Evolutionary conservation across 2,888 invertebrate species (phyloP).

Genomic region (Drosophila recens): DNA sequence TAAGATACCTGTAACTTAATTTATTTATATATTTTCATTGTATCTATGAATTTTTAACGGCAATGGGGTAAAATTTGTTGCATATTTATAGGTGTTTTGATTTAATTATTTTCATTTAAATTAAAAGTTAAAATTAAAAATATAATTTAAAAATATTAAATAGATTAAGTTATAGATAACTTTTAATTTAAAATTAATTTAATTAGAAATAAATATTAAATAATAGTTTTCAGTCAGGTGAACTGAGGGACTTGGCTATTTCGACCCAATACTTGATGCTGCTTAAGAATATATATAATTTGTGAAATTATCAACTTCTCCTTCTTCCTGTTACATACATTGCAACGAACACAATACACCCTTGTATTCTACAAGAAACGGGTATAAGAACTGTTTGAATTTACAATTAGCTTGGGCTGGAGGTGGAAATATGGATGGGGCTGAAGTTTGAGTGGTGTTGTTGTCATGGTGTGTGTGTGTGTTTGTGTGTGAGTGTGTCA

Average conservation of each 20-base stretch:
- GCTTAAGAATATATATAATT: too few relatives aligned
- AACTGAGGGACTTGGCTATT: too few relatives aligned
- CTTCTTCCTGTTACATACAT: background rate
- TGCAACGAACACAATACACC: background rate
- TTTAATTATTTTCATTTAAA: too few relatives aligned
- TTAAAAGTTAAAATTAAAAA: too few relatives aligned
- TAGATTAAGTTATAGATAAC: too few relatives aligned
- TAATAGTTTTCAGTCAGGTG: too few relatives aligned
- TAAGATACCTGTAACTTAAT: background rate
- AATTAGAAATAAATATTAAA: too few relatives aligned
- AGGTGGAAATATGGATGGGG: background rate
- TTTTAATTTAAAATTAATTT: too few relatives aligned
- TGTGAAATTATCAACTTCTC: background rate
- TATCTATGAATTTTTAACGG: background rate
- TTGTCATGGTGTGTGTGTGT: constrained; percentile 67
- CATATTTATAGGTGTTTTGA: too few relatives aligned
- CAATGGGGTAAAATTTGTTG: too few relatives aligned
- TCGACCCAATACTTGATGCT: too few relatives aligned
- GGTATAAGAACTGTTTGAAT: constrained; percentile 63
- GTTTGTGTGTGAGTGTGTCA: constrained; percentile 40
- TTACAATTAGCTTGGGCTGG: constrained; percentile 77
- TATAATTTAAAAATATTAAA: too few relatives aligned
- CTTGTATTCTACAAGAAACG: background rate
- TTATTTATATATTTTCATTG: background rate
- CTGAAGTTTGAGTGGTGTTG: constrained; percentile 44